phyloP scores from a whole-genome alignment of 92 coral and sea anemone genomes.

The Chrysogorgia sp. region DNA sequence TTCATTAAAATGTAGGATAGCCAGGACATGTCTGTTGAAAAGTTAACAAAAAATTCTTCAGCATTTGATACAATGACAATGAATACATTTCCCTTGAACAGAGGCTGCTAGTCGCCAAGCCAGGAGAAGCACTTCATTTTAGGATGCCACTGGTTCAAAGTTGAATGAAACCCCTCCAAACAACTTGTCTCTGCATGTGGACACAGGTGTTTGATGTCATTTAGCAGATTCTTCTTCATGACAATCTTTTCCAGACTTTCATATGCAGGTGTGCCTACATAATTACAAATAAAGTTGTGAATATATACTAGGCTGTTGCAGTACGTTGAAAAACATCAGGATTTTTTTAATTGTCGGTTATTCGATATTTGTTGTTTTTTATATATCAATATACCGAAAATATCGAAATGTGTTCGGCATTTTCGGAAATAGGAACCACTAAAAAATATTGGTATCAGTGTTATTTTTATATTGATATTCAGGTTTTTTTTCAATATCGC shows the following conservation, averaged over 20 bases:
- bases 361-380: too few relatives aligned
- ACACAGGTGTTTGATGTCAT: constrained; percentile 49
- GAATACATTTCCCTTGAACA: constrained; percentile 37
- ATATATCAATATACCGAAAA: too few relatives aligned
- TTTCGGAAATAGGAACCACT: too few relatives aligned
- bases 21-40: constrained; percentile 37
- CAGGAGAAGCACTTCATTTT: constrained; percentile 58
- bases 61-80: background rate
- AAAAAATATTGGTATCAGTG: too few relatives aligned
- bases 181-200: constrained; percentile 57
- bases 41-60: background rate
- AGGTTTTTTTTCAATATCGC: too few relatives aligned
- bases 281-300: constrained; percentile 13
- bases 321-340: too few relatives aligned
- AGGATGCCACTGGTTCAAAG: constrained; percentile 56
- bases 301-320: background rate
- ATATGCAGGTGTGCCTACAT: constrained; percentile 52
- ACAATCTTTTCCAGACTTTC: constrained; percentile 47
- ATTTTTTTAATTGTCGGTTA: too few relatives aligned
- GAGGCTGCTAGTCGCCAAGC: constrained; percentile 49
- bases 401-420: too few relatives aligned
- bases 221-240: constrained; percentile 47
- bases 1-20: constrained; percentile 54
- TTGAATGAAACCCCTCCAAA: constrained; percentile 48
- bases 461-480: too few relatives aligned